Evolutionary conservation across 2,888 invertebrate genomes (phyloP), one percentile per base, ranked within the genome.

Genomic region (Troides aeacus): DNA sequence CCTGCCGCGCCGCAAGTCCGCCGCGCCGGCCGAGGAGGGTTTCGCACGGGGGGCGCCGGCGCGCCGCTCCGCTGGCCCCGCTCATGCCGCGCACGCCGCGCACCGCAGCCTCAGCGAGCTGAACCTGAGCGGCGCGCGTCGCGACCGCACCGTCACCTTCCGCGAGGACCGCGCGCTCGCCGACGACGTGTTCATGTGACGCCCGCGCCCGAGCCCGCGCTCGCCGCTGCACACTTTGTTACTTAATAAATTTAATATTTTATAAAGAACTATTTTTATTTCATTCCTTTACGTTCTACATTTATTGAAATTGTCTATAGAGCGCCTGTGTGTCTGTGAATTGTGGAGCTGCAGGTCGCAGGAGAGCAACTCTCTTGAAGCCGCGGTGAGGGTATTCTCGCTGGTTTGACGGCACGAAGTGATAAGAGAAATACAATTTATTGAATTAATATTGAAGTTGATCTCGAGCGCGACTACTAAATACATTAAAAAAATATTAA

Each of bases 31-130:
- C 7, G 89, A 87, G 65, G 88, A 88, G 66, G 87, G 93, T 75
- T 96, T 96, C 79, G 94, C 95, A 74, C 92, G 96, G 58, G 94
- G 94, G 73, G 93, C 94, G 18, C 95, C 95, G 1, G 93, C 94
- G 39, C 93, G 96, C 94, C 93, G 24, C 89, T 94, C 68, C 86
- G 93, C 71, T 85, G 92, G 92, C 65, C 93, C 93, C 66, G 21
- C 21, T 21, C 21, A 21, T 21, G 21, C 21, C 21, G 21, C 21
- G 21, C 21, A 21, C 21, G 21, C 21, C 21, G 93, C 94, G 17
- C 97, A 97, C 72, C 93, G 97, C 71, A 96, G 96, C 85, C 94
- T 97, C 70, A 97, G 97, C 86, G 97, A 97, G 83, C 97, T 97
- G 81, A 96, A 97, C 83, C 85, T 97, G 70, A 95, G 96, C 57